phyloP scores from a whole-genome alignment of 2,797 vertebrate genomes.

The Lagorchestes hirsutus region DNA sequence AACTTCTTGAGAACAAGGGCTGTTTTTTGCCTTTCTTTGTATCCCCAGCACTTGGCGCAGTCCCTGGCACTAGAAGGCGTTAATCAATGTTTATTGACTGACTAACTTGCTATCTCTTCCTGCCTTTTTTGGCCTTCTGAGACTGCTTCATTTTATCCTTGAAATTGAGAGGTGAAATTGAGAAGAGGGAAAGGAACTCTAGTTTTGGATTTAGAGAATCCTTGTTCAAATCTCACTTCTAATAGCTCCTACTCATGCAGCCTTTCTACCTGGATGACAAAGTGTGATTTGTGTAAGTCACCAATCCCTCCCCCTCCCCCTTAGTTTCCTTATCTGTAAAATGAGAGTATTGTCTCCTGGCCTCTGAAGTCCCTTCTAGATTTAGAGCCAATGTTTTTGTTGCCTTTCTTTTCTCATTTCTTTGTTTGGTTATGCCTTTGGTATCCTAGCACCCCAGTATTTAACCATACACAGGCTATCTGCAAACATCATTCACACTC shows the following conservation, averaged over 20 bases:
- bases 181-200: neutral
- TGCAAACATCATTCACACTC: neutral
- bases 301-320: neutral
- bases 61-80: neutral
- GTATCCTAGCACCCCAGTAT: neutral
- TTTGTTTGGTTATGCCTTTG: neutral
- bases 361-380: neutral
- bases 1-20: neutral
- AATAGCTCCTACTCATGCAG: neutral
- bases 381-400: neutral
- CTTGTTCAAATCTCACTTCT: neutral
- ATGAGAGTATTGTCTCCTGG: neutral
- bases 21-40: neutral
- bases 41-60: neutral
- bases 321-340: slow-evolving; percentile 13
- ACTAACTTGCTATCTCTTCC: neutral
- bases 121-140: neutral
- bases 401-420: neutral
- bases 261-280: neutral
- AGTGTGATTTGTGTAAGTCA: neutral
- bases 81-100: neutral
- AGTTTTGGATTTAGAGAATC: neutral
- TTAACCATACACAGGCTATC: neutral
- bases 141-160: neutral
- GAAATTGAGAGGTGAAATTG: neutral